These are phyloP conservation scores for Drosophila eugracilis DNA, from an alignment of 1,140 invertebrate species.

Conservation along the genomic window DNA sequence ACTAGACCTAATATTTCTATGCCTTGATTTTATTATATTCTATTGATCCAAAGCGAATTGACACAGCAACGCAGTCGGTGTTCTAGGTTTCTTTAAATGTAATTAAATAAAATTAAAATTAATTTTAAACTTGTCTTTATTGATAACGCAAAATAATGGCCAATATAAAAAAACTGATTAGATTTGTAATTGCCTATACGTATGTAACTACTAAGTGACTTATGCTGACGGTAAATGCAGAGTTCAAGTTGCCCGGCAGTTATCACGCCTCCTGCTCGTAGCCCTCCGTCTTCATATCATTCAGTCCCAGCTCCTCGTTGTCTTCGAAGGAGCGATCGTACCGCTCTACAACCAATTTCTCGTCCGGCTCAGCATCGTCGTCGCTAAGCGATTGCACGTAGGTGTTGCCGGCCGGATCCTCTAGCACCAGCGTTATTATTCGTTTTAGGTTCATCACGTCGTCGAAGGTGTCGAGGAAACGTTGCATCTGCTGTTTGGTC, in stretches of 20 bases:
- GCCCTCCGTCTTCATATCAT: conserved; percentile 97
- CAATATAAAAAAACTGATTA: neutral
- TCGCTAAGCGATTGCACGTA: conserved; percentile 95
- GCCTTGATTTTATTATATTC: neutral
- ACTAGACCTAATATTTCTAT: neutral
- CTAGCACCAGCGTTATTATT: conserved; percentile 92
- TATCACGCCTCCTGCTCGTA: conserved; percentile 71
- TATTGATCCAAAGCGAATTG: no score
- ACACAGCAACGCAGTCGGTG: no score
- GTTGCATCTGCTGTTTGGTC: conserved; percentile 83
- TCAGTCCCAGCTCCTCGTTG: conserved; percentile 97
- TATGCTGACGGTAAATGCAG: conserved; percentile 14
- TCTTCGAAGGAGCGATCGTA: conserved; percentile 96
- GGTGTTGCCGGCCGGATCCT: conserved; percentile 99
- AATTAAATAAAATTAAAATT: neutral
- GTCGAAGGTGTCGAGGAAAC: conserved; percentile 90
- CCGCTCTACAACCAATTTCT: conserved; percentile 90
- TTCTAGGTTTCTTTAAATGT: neutral
- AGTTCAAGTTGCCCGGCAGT: neutral
- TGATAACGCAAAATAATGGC: no score
- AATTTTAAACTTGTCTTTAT: no score
- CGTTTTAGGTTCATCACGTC: conserved; percentile 88
- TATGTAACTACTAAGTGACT: neutral
- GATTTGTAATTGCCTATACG: neutral
- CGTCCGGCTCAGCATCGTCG: conserved; percentile 89